Percentiles rank a stretch among this genome's conserved stretches.
phyloP scores from a whole-genome alignment of 2,797 vertebrate genomes.

The Euphonia xanthogaster region DNA sequence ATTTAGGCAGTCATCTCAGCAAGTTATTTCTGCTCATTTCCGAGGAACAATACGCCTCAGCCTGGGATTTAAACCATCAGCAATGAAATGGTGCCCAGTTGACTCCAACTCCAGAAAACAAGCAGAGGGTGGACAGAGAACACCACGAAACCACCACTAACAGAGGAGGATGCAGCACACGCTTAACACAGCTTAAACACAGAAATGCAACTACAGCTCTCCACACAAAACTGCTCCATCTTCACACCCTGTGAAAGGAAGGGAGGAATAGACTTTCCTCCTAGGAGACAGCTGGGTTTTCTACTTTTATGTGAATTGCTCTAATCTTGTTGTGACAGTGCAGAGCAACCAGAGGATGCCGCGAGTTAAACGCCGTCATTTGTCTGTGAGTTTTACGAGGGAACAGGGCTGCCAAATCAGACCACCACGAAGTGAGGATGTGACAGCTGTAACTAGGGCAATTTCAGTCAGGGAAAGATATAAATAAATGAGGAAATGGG shows the following conservation, averaged over 20 bases:
- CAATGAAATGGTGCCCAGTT: neutral
- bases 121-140: neutral
- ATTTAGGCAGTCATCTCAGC: conserved; percentile 46
- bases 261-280: neutral
- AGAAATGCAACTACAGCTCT: neutral
- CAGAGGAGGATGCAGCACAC: accelerated
- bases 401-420: conserved; percentile 50
- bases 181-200: accelerated
- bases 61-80: conserved; percentile 33
- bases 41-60: neutral
- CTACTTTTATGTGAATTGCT: neutral
- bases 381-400: neutral
- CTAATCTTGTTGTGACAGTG: conserved; percentile 16
- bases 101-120: neutral
- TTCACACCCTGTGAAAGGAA: neutral
- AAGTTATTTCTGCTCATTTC: conserved; percentile 29
- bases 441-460: conserved; percentile 61
- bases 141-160: neutral
- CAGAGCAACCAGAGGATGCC: conserved; percentile 23
- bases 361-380: neutral
- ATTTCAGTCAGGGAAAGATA: neutral
- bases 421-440: conserved; percentile 18
- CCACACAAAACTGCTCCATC: neutral
- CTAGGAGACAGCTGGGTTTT: neutral
- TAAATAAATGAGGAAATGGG: neutral